Conservation (phyloP, 2,797 vertebrate genomes). For the Glyptemys insculpta region DNA sequence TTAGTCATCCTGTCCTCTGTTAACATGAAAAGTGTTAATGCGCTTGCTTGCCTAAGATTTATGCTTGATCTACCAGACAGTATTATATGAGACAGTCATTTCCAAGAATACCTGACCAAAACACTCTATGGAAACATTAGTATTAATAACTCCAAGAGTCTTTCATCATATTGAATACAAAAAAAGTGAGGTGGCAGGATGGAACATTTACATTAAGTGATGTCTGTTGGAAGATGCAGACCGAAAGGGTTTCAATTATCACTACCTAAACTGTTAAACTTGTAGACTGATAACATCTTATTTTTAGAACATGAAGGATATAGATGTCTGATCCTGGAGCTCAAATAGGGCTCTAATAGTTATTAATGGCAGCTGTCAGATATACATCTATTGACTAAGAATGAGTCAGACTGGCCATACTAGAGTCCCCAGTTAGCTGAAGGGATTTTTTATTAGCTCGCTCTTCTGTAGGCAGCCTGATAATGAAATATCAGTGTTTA, state of each 20-base stretch:
- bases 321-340: conserved; percentile 53
- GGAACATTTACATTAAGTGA: conserved; percentile 69
- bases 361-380: conserved; percentile 80
- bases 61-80: conserved; percentile 37
- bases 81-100: conserved; percentile 53
- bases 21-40: conserved; percentile 28
- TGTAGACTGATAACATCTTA: conserved; percentile 74
- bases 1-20: conserved; percentile 12
- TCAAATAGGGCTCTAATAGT: conserved; percentile 67
- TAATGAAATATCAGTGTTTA: conserved; percentile 76
- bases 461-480: conserved; percentile 36
- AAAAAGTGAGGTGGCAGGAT: conserved; percentile 44
- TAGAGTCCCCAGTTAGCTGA: conserved; percentile 24
- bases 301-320: conserved; percentile 76
- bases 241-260: conserved; percentile 59
- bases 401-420: conserved; percentile 72
- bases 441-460: conserved; percentile 39
- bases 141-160: conserved; percentile 47
- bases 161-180: conserved; percentile 33
- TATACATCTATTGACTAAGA: conserved; percentile 58
- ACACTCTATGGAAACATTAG: conserved; percentile 50
- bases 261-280: conserved; percentile 66
- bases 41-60: conserved; percentile 60
- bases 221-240: conserved; percentile 61
- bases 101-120: conserved; percentile 31